Base-by-base conservation (phyloP, 2,888 invertebrate species). In the Spisula solida region DNA sequence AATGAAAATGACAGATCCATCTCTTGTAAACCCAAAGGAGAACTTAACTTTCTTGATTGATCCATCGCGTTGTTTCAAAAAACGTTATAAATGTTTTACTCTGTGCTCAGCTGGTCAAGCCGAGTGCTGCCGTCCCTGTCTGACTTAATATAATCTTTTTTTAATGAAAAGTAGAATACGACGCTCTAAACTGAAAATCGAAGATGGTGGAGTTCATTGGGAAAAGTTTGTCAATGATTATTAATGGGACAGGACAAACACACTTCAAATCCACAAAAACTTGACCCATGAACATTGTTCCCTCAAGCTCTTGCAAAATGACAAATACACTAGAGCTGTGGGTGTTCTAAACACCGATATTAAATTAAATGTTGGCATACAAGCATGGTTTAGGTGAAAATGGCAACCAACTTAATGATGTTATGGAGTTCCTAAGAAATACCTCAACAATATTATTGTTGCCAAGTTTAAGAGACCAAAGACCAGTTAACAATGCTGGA, bases 381-480 rank as follows among this genome's bases (percentile, higher is more conserved):
- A 48, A 81, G 48, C 51, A 81, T 1, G 2, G 2, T 31, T 31
- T 81, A 31, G 81, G 81, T 31, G 31, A 81, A 14, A 31, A 25
- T 20, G 51, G 81, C 20, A 6, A 20, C n/a, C 18, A 31, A 55
- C 31, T 81, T 4, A 25, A 81, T 56, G 55, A 8, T 1, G 56
- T 29, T 31, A 56, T 81, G 4, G 81, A 81, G 56, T 8, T 81
- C 0, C 31, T 81, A 31, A 12, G 8, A 18, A 25, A 81, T 12
- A 81, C 55, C 0, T 81, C 81, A 81, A 56, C 31, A 55, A n/a
- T n/a, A n/a, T n/a, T n/a, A n/a, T 81, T 14, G 10, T 81, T 10
- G 16, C 29, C 6, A 56, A 31, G 0, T 81, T 81, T 29, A n/a
- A 0, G 31, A 20, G 81, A 81, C 18, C 55, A 31, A 31, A 47